Conservation (phyloP, 2,797 vertebrate species). For the Leucoraja ocellata region DNA sequence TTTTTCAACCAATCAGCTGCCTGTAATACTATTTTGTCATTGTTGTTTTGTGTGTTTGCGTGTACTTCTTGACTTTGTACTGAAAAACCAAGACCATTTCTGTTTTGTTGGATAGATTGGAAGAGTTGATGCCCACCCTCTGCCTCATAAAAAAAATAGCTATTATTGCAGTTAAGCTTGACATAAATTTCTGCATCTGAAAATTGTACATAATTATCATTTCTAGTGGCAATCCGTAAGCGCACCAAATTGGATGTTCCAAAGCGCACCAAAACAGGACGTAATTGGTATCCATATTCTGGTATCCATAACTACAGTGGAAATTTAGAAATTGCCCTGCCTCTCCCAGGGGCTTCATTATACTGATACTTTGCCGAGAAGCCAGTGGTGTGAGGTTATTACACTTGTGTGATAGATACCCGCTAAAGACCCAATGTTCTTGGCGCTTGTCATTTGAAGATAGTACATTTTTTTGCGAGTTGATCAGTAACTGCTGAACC, state of each 20-base stretch:
- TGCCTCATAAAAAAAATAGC: neutral
- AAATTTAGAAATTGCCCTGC: neutral
- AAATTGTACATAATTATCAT: neutral
- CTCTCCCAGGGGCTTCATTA: neutral
- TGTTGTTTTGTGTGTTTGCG: neutral
- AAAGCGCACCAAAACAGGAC: too few relatives aligned
- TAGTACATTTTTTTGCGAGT: neutral
- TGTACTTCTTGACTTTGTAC: neutral
- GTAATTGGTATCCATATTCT: neutral
- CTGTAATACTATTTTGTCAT: neutral
- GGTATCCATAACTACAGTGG: neutral
- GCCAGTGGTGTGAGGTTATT: neutral
- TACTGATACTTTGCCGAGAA: neutral
- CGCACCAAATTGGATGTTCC: too few relatives aligned
- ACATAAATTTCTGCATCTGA: neutral
- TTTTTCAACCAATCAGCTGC: constrained; percentile 9
- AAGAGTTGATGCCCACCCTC: neutral
- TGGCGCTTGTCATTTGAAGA: neutral
- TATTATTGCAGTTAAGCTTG: too few relatives aligned
- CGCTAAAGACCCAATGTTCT: neutral
- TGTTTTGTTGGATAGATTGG: neutral
- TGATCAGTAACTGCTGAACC: neutral
- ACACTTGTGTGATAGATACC: neutral
- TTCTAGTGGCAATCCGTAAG: neutral
- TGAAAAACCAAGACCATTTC: constrained; percentile 29